phyloP scores from a whole-genome alignment of 2,113 vertebrate genomes.

The Mixornis gularis region DNA sequence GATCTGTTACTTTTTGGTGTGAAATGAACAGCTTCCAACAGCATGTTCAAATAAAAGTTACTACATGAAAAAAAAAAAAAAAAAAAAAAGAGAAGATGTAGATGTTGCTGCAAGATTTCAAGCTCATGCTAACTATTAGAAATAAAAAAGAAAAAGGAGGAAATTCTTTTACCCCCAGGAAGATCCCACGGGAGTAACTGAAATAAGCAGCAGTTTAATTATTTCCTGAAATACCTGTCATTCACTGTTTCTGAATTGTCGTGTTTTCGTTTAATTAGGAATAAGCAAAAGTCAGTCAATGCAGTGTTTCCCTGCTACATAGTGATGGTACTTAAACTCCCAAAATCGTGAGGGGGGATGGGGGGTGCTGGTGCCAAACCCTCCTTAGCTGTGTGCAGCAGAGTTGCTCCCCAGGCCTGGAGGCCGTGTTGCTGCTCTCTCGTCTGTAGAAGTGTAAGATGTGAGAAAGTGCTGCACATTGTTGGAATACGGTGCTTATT shows the following conservation, averaged over 20 bases:
- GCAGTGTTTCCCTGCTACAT: neutral
- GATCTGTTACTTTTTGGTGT: neutral
- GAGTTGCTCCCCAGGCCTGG: neutral
- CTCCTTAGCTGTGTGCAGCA: neutral
- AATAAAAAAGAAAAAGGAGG: neutral
- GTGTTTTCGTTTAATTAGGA: neutral
- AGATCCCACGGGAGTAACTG: neutral
- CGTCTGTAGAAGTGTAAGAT: neutral
- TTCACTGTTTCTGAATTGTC: neutral
- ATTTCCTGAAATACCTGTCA: neutral
- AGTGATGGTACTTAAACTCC: neutral
- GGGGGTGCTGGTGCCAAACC: neutral
- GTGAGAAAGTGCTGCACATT: accelerated
- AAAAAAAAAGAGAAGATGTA: neutral
- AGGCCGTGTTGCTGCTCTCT: neutral
- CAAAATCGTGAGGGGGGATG: neutral
- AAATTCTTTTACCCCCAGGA: neutral
- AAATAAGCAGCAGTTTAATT: neutral
- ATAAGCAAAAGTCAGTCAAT: neutral
- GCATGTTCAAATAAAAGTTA: neutral
- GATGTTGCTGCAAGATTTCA: neutral
- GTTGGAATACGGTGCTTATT: neutral
- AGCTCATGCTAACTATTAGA: neutral
- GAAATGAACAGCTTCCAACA: slow-evolving; percentile 5
- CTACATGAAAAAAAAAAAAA: neutral